Evolutionary conservation across 2,888 invertebrate species (phyloP).

Genomic region (Scaeva pyrastri): DNA sequence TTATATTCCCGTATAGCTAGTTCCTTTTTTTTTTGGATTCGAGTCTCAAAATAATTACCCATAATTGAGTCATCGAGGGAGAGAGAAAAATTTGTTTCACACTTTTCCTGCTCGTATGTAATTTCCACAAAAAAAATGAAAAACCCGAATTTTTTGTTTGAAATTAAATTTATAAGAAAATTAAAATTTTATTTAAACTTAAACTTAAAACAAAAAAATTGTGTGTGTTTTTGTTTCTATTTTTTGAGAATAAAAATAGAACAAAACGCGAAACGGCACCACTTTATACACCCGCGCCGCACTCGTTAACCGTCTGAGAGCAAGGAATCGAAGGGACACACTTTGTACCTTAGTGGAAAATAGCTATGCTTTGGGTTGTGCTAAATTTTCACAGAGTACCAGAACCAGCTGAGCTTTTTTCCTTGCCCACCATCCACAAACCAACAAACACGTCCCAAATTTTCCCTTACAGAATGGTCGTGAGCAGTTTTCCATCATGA

Average conservation of each 20-base stretch:
- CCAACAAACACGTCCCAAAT: conserved; percentile 56
- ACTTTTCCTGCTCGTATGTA: neutral
- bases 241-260: conserved; percentile 46
- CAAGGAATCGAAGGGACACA: conserved; percentile 69
- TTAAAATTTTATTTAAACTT: neutral
- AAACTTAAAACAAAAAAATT: conserved; percentile 29
- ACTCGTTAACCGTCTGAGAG: conserved; percentile 67
- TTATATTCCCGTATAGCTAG: too few species aligned
- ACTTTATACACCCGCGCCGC: conserved; percentile 61
- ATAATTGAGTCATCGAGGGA: conserved; percentile 1
- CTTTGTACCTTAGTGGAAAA: conserved; percentile 40
- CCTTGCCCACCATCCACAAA: neutral
- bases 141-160: neutral
- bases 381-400: conserved; percentile 56
- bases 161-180: neutral
- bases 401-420: conserved; percentile 39
- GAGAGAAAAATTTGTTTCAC: neutral
- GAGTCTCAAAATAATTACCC: conserved; percentile 14
- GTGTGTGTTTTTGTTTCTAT: conserved; percentile 34
- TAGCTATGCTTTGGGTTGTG: conserved; percentile 21
- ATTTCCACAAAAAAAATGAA: neutral
- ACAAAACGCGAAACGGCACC: conserved; percentile 64
- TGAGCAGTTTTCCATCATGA: too few species aligned
- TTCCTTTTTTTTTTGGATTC: neutral
- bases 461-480: conserved; percentile 9